Conservation (phyloP, 2,888 invertebrate genomes). For the Ephialtes manifestator region DNA sequence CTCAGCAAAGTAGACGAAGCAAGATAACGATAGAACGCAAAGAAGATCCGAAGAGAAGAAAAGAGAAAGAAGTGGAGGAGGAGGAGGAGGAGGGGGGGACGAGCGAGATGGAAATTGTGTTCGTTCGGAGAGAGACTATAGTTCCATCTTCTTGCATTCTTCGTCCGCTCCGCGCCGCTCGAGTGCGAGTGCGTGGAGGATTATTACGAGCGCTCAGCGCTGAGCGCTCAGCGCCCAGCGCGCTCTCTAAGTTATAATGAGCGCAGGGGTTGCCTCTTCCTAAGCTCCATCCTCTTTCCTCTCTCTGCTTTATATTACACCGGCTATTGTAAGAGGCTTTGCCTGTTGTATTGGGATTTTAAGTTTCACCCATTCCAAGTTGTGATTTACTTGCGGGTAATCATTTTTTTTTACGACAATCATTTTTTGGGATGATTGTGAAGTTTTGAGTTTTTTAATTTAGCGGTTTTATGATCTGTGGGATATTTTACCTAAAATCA, state of each 20-base stretch:
- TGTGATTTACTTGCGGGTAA: no score
- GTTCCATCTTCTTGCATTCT: conserved; percentile 29
- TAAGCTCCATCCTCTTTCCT: not conserved
- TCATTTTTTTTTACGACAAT: no score
- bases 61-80: not conserved
- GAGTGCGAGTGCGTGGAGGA: conserved; percentile 51
- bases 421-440: no score
- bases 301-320: not conserved
- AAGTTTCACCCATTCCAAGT: no score
- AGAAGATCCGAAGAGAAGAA: conserved; percentile 19
- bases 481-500: no score
- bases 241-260: conserved; percentile 45
- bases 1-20: conserved; percentile 15
- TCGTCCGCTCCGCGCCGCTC: not conserved
- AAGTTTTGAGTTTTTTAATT: no score
- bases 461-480: no score
- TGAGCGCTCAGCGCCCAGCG: not conserved
- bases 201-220: conserved; percentile 46
- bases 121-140: conserved; percentile 32
- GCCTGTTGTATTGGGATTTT: no score
- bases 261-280: conserved; percentile 12
- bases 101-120: conserved; percentile 46
- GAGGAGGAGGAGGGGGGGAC: conserved; percentile 5
- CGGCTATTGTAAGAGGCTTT: not conserved
- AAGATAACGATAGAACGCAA: conserved; percentile 43